Base-by-base conservation (phyloP, 53 echinoderm and acorn worm species). In the Hippasteria phrygiana region DNA sequence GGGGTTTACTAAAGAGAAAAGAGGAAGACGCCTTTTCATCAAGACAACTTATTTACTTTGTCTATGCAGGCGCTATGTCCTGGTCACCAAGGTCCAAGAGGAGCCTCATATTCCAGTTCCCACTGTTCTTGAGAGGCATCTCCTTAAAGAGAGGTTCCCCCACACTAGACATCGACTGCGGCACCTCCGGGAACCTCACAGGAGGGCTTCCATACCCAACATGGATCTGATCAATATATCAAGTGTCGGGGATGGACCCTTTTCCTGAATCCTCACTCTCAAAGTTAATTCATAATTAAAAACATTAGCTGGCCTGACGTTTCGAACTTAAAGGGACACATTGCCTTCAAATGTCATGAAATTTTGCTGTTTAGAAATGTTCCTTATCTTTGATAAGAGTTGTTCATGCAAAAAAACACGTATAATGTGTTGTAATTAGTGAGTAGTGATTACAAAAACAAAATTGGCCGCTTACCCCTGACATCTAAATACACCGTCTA, bases 121-220 rank as follows among this genome's bases (percentile, higher is more conserved):
- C 8, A 90, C 99, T 12, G 36, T 88, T 7, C 89, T 95, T 28
- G 99, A 99, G 77, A 84, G 90, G 50, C 96, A 99, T 33, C 91
- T 99, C 12, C 84, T 98, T 36, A 77, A 90, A 47, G 91, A 91
- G 27, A 77, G 99, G 32, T 99, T 99, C 85, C 99, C 99, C 4
- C 90, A 88, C 27, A 90, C 91, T 27, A 88, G 79, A 62, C 70
- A 37, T 36, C 40, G 51, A 36, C 51, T 85, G 5, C 36, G 27
- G 51, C 51, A 53, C 13, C 31, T 69, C 6, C 85, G 20, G 37
- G 85, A 85, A 22, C 24, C 48, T 33, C 85, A 64, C 70, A 27
- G 65, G 26, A 75, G 75, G 48, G 31, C 2, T 12, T 53, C 70
- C 24, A 37, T 27, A 16, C 71, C 85, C 22, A 51, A 46, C 39